Evolutionary conservation across 2,113 vertebrate genomes (phyloP).

Genomic region (Erythrolamprus reginae): DNA sequence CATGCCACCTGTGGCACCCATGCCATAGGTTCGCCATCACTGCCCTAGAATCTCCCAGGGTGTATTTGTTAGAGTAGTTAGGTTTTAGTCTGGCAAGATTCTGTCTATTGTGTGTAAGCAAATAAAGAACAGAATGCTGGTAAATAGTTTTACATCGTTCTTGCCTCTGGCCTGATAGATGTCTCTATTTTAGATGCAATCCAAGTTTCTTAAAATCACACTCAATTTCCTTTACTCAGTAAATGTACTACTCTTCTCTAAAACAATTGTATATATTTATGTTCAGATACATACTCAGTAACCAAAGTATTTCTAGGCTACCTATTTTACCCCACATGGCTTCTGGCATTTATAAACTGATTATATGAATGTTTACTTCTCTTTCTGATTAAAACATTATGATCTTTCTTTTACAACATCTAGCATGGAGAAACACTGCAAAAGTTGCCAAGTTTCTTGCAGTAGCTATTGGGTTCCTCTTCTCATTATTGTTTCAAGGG

Average conservation of each 20-base stretch:
- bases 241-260: background rate
- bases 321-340: background rate
- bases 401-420: background rate
- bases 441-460: background rate
- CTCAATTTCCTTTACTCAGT: background rate
- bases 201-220: background rate
- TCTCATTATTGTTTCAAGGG: background rate
- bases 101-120: no score
- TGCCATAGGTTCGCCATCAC: no score
- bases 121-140: background rate
- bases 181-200: background rate
- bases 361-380: background rate
- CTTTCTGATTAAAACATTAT: background rate
- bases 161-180: background rate
- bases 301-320: background rate
- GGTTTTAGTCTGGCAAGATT: no score
- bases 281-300: background rate
- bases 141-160: background rate
- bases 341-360: background rate
- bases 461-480: background rate
- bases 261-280: background rate
- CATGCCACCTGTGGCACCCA: no score
- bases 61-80: no score
- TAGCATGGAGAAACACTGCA: background rate
- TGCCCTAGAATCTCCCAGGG: no score